Conservation (phyloP, 2,888 invertebrate species). For the Andrena dorsata region DNA sequence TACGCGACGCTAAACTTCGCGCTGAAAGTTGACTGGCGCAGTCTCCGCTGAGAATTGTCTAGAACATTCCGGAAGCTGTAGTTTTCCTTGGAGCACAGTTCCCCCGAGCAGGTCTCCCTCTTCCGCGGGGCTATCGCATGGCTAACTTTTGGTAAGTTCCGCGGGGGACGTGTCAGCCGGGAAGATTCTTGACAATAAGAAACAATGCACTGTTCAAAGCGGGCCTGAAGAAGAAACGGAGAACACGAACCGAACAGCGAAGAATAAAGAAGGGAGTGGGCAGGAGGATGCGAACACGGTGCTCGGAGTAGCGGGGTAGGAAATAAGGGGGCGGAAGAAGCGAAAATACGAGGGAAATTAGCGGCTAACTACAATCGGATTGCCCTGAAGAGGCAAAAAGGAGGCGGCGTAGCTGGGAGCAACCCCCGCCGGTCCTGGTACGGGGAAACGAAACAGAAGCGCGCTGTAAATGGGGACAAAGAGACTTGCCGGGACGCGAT, state of each 20-base stretch:
- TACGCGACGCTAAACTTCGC: background rate
- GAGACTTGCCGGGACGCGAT: background rate
- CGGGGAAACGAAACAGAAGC: background rate
- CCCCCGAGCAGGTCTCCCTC: too few species aligned
- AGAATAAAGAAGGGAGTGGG: background rate
- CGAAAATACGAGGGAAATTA: conserved; percentile 17
- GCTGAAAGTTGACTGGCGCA: too few species aligned
- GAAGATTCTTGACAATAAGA: too few species aligned
- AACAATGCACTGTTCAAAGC: too few species aligned
- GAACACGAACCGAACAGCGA: background rate
- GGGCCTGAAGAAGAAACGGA: background rate
- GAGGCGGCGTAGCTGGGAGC: background rate
- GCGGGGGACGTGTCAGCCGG: too few species aligned
- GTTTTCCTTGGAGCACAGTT: too few species aligned
- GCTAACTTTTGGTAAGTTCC: too few species aligned
- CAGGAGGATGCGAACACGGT: background rate
- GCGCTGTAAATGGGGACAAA: conserved; percentile 5
- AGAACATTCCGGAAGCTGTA: too few species aligned
- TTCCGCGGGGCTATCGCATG: too few species aligned
- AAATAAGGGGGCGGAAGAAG: background rate
- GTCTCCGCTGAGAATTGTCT: too few species aligned
- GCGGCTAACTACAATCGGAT: conserved; percentile 30
- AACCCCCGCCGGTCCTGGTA: background rate
- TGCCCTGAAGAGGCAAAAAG: background rate
- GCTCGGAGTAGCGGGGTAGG: background rate